phyloP scores from a whole-genome alignment of 2,888 invertebrate species.

The Parnassius orleans region DNA sequence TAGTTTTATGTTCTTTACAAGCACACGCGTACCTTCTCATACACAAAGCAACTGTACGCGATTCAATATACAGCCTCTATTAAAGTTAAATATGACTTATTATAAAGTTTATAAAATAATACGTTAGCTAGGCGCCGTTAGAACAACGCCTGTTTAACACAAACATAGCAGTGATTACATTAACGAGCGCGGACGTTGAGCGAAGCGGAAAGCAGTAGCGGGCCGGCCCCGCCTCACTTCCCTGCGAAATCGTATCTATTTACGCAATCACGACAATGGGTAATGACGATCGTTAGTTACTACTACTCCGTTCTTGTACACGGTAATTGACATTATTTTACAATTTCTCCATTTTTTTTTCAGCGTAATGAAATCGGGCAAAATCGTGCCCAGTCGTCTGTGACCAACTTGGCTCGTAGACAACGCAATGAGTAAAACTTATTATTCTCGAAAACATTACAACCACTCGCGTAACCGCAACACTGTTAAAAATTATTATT shows the following conservation, averaged over 20 bases:
- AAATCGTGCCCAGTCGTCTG: constrained; percentile 61
- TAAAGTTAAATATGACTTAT: too few species aligned
- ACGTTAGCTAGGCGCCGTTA: constrained; percentile 49
- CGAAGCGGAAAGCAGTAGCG: constrained; percentile 68
- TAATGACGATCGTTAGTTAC: constrained; percentile 74
- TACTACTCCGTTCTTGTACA: constrained; percentile 57
- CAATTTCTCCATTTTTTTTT: constrained; percentile 70
- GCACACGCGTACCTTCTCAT: too few species aligned
- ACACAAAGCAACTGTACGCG: too few species aligned
- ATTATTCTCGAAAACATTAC: constrained; percentile 18
- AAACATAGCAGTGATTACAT: constrained; percentile 57
- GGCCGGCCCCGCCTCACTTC: constrained; percentile 58
- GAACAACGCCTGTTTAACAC: constrained; percentile 37
- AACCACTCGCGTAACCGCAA: constrained; percentile 21
- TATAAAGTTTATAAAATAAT: constrained; percentile 17
- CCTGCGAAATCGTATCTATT: constrained; percentile 65
- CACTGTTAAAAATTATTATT: constrained; percentile 22
- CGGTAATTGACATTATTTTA: constrained; percentile 79
- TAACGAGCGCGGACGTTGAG: constrained; percentile 60
- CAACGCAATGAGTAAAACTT: constrained; percentile 29
- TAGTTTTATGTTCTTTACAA: too few species aligned
- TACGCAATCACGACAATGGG: constrained; percentile 74
- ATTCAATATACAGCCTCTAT: too few species aligned
- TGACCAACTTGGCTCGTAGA: constrained; percentile 29
- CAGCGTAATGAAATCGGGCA: constrained; percentile 65